phyloP scores from a whole-genome alignment of 1,140 invertebrate genomes.

The Drosophila triauraria region DNA sequence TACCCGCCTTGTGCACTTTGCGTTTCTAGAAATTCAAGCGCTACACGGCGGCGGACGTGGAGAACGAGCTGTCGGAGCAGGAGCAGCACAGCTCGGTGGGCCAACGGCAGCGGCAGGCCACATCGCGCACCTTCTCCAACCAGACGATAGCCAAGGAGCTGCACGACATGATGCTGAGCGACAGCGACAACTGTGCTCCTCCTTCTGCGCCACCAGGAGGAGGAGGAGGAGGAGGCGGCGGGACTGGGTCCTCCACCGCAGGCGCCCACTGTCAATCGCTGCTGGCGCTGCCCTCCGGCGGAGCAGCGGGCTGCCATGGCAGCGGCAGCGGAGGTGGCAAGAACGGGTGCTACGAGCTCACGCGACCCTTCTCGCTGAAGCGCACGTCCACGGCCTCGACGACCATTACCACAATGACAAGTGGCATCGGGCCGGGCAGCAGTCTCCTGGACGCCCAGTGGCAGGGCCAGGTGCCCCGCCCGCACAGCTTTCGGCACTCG shows the following conservation, averaged over 20 bases:
- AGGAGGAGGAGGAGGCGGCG: conserved; percentile 4
- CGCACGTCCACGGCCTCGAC: conserved; percentile 77
- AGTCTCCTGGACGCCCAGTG: conserved; percentile 71
- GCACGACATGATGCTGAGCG: conserved; percentile 74
- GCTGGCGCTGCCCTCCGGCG: conserved; percentile 57
- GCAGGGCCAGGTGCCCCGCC: conserved; percentile 47
- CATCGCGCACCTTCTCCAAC: conserved; percentile 75
- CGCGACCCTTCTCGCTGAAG: conserved; percentile 73
- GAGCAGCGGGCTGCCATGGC: conserved; percentile 12
- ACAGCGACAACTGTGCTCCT: conserved; percentile 57
- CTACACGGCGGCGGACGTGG: conserved; percentile 80
- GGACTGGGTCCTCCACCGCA: conserved; percentile 11
- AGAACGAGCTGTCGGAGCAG: conserved; percentile 79
- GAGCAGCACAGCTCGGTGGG: conserved; percentile 72
- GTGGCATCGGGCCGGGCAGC: conserved; percentile 69
- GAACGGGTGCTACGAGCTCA: conserved; percentile 76
- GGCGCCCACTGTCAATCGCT: conserved; percentile 71
- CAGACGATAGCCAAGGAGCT: conserved; percentile 78
- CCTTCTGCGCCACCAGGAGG: conserved; percentile 13
- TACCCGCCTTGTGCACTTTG: conserved; percentile 40
- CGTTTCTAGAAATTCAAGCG: conserved; percentile 80
- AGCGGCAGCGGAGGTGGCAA: conserved; percentile 20
- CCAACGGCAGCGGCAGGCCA: conserved; percentile 62
- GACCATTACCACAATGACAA: conserved; percentile 78
- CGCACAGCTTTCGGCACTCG: conserved; percentile 67